Conservation (phyloP, 1,140 invertebrate genomes). For the Eufriesea mexicana region DNA sequence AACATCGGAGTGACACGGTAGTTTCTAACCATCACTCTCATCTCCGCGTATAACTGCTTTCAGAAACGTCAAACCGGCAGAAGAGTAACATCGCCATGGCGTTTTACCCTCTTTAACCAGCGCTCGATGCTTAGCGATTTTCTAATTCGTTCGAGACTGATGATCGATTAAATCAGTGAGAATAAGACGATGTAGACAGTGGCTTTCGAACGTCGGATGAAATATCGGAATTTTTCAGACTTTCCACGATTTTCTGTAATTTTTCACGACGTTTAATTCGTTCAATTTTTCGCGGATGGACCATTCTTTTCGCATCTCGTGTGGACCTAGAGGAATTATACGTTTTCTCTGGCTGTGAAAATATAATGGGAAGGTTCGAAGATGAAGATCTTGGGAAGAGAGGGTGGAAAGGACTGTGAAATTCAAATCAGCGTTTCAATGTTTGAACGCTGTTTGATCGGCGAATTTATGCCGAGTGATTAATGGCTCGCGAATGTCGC, state of each 20-base stretch:
- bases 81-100: not conserved
- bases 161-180: no score
- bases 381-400: no score
- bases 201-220: no score
- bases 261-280: no score
- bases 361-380: no score
- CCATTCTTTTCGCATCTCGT: no score
- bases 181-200: no score
- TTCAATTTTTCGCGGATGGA: no score
- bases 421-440: not conserved
- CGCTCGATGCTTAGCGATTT: not conserved
- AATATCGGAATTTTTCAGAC: no score
- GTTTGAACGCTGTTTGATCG: not conserved
- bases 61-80: constrained; percentile 23
- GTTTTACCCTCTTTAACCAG: not conserved
- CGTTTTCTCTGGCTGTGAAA: no score
- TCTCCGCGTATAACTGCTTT: constrained; percentile 53
- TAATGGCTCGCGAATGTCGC: not conserved
- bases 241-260: no score
- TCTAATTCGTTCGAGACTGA: not conserved
- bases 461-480: not conserved
- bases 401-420: not conserved
- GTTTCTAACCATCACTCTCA: constrained; percentile 61
- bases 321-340: no score
- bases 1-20: constrained; percentile 79